These are phyloP conservation scores for Neuroscelio doddi DNA, from an alignment of 2,888 invertebrate genomes.

Conservation along the genomic window DNA sequence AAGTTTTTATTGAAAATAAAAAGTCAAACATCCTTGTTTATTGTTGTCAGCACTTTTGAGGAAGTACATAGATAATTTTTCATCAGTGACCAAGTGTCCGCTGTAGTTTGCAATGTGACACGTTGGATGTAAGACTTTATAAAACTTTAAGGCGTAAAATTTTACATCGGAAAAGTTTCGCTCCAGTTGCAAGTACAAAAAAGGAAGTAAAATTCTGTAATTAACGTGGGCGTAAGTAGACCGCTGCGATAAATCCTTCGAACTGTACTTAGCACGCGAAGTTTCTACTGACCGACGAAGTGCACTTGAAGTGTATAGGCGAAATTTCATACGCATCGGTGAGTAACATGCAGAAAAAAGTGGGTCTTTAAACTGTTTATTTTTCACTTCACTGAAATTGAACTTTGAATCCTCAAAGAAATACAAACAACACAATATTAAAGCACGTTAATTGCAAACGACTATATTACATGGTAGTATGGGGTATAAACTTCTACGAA, in stretches of 20 bases:
- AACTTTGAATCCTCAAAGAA: too few relatives aligned
- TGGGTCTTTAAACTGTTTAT: too few relatives aligned
- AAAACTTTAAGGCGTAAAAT: slow-evolving; percentile 29
- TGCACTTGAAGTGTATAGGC: slow-evolving; percentile 5
- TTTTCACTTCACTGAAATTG: too few relatives aligned
- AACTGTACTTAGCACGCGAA: slow-evolving; percentile 21
- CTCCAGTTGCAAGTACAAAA: slow-evolving; percentile 33
- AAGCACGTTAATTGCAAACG: too few relatives aligned
- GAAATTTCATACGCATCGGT: slow-evolving; percentile 16
- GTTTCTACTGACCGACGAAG: slow-evolving; percentile 27
- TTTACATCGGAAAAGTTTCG: slow-evolving; percentile 36
- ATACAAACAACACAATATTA: too few relatives aligned
- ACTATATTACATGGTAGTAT: background rate
- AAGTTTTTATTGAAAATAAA: too few relatives aligned
- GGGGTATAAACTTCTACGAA: slow-evolving; percentile 15
- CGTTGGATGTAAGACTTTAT: slow-evolving; percentile 29
- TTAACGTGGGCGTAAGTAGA: slow-evolving; percentile 25
- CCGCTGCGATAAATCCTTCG: slow-evolving; percentile 35
- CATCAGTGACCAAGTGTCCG: too few relatives aligned
- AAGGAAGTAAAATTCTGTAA: slow-evolving; percentile 11
- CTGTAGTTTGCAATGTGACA: slow-evolving; percentile 11
- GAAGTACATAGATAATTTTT: too few relatives aligned
- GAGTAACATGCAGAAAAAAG: background rate
- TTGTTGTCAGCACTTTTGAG: too few relatives aligned
- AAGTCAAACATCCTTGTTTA: too few relatives aligned